Percentiles rank a stretch among this genome's conserved stretches.
Conservation (phyloP, 2,113 vertebrate species). For the Bubalus kerabau region DNA sequence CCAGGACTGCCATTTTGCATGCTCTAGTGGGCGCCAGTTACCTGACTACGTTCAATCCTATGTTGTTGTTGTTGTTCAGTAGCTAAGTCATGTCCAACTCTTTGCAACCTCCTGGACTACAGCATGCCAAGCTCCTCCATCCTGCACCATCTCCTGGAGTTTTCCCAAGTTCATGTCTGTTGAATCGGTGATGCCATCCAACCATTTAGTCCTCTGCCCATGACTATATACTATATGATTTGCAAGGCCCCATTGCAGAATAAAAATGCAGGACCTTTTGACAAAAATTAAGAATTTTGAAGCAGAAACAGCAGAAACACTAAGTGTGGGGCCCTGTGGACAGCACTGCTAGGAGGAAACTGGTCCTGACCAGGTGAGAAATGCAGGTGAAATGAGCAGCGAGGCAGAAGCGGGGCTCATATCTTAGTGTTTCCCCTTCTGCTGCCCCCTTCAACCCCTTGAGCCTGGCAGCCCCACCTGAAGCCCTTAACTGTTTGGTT, state of each 20-base stretch:
- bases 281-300: slow-evolving; percentile 24
- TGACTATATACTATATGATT: neutral
- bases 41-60: neutral
- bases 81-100: neutral
- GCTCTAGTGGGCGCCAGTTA: neutral
- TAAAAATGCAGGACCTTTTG: neutral
- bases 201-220: neutral
- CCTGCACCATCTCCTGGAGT: neutral
- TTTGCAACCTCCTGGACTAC: neutral
- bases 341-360: too few species aligned
- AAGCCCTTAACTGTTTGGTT: neutral
- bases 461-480: neutral
- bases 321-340: neutral
- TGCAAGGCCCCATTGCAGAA: neutral
- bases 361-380: neutral
- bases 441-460: neutral
- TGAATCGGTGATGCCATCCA: neutral
- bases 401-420: neutral
- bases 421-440: neutral
- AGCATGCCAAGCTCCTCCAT: neutral
- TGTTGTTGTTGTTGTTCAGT: neutral
- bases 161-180: neutral
- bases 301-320: neutral
- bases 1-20: neutral
- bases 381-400: neutral